Base-by-base conservation (phyloP, 2,797 vertebrate species). In the Ctenopoma multispine region DNA sequence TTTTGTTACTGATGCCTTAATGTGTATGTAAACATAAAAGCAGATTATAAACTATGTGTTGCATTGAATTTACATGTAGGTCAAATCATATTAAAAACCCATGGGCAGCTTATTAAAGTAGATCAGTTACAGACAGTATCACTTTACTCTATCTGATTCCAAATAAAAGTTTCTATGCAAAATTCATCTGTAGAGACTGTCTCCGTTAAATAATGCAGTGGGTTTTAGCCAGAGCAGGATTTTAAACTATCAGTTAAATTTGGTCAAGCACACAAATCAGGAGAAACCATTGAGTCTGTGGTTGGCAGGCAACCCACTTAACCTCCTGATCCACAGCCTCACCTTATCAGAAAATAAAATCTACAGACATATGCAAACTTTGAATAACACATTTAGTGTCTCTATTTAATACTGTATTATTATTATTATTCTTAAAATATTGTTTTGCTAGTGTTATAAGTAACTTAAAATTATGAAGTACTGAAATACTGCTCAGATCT, bases 41-140 rank as follows among this genome's bases (percentile, higher is more conserved):
- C n/a, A 55, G 31, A 46, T 59, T 11, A 23, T 44, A 43, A 49
- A 48, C 8, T 14, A 31, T 7, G 0, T 1, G 34, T 2, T 5
- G 0, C 21, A 40, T 43, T 4, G 7, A 1, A 56, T 21, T 2
- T 47, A 38, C 21, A 50, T 50, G 48, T 27, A 5, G 48, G 23
- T 24, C 38, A 18, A 7, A 27, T 64, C 15, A 38, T 41, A 13
- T 59, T 15, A 48, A 4, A 50, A 61, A 56, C 41, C n/a, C 36
- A 15, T 17, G 40, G 2, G 38, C 20, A 47, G 3, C 7, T 20
- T 53, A 36, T 48, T 47, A 66, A 79, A 73, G 56, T 65, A 55
- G 76, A 61, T 51, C 63, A 75, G n/a, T 24, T 47, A 40, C 54
- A 17, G 34, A 12, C 21, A 54, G 50, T 57, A 29, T 36, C n/a